These are phyloP conservation scores for Pyrocephalus nanus DNA, from an alignment of 2,797 vertebrate species.

Conservation along the genomic window DNA sequence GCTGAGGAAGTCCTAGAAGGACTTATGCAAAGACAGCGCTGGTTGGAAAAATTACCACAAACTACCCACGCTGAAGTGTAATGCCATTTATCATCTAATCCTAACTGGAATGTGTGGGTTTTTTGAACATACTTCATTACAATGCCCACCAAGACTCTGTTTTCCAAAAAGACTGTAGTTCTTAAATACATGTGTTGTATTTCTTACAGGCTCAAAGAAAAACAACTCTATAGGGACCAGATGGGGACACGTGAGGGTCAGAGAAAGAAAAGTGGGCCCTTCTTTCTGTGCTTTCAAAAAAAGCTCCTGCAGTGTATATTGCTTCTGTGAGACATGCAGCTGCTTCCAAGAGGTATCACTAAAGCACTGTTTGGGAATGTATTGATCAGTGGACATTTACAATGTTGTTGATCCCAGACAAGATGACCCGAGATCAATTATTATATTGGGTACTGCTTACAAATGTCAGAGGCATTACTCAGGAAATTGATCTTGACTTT, in stretches of 20 bases:
- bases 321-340: not conserved
- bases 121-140: not conserved
- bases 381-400: not conserved
- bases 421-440: not conserved
- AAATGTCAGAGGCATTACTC: conserved; percentile 37
- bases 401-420: not conserved
- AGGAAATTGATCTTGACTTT: conserved; percentile 32
- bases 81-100: not conserved
- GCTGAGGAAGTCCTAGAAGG: not conserved
- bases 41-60: not conserved
- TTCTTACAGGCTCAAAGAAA: not conserved
- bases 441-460: conserved; percentile 24
- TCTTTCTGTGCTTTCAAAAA: not conserved
- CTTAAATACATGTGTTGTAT: not conserved
- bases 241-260: not conserved
- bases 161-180: not conserved
- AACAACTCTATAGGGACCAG: not conserved
- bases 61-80: not conserved
- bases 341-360: not conserved
- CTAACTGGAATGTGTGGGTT: not conserved
- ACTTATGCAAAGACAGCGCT: not conserved
- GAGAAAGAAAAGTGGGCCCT: not conserved
- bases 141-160: not conserved
- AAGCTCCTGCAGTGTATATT: not conserved
- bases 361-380: not conserved